These are phyloP conservation scores for Microctonus brassicae DNA, from an alignment of 2,888 invertebrate genomes.

Conservation along the genomic window DNA sequence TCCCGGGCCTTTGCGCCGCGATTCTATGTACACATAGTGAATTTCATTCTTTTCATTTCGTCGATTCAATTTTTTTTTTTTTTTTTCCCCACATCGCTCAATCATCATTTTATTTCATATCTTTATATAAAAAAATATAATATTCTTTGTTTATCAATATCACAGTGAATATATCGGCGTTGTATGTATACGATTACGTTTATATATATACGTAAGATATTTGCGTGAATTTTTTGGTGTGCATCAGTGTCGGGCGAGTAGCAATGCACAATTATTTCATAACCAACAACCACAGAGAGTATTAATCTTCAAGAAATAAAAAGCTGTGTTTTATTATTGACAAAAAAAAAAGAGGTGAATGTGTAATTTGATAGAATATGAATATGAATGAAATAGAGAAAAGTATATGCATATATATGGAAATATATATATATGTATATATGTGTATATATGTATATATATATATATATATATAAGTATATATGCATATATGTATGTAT, in stretches of 20 bases:
- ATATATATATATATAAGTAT: too few species aligned
- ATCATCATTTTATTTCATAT: neutral
- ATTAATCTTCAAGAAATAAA: neutral
- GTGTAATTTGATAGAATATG: neutral
- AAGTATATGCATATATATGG: too few species aligned
- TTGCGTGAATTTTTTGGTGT: neutral
- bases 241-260: slow-evolving; percentile 10
- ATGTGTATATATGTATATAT: too few species aligned
- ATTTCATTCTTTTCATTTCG: slow-evolving; percentile 8
- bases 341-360: slow-evolving; percentile 1
- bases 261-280: neutral
- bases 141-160: neutral
- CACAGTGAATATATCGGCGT: neutral
- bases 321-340: neutral
- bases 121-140: neutral
- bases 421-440: too few species aligned
- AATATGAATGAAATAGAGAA: neutral
- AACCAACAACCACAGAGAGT: neutral
- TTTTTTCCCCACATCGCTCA: too few species aligned
- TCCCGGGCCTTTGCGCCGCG: slow-evolving; percentile 53
- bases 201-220: neutral
- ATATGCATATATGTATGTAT: too few species aligned
- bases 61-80: slow-evolving; percentile 4
- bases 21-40: slow-evolving; percentile 18
- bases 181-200: neutral